phyloP scores from a whole-genome alignment of 2,797 vertebrate species.

The Protosalanx chinensis region DNA sequence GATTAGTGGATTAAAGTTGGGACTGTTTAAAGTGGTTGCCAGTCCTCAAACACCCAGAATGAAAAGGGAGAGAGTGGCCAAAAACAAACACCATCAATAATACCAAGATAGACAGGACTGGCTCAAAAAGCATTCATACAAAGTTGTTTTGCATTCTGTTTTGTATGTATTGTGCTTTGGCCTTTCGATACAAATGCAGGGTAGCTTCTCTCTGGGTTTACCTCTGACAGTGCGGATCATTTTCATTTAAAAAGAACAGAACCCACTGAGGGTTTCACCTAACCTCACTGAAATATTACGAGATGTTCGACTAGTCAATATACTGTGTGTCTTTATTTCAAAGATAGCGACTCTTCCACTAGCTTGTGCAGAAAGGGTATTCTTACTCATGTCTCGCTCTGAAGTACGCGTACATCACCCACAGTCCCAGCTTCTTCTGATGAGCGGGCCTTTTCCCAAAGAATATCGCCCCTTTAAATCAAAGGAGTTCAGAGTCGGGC shows the following conservation, averaged over 20 bases:
- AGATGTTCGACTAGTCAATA: slow-evolving; percentile 54
- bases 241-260: slow-evolving; percentile 46
- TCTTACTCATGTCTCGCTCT: slow-evolving; percentile 19
- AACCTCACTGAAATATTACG: slow-evolving; percentile 50
- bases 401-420: slow-evolving; percentile 34
- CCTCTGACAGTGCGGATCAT: slow-evolving; percentile 37
- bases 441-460: slow-evolving; percentile 39
- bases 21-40: slow-evolving; percentile 11
- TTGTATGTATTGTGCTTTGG: slow-evolving; percentile 75
- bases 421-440: slow-evolving; percentile 38
- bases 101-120: slow-evolving; percentile 28
- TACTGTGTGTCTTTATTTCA: slow-evolving; percentile 40
- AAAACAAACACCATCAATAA: slow-evolving; percentile 26
- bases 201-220: slow-evolving; percentile 55
- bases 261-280: slow-evolving; percentile 31
- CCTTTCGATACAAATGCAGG: slow-evolving; percentile 64
- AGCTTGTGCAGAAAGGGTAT: slow-evolving; percentile 47
- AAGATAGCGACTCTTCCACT: slow-evolving; percentile 47
- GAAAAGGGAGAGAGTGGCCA: slow-evolving; percentile 32
- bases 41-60: slow-evolving; percentile 18
- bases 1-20: neutral
- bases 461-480: slow-evolving; percentile 47
- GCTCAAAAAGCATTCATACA: slow-evolving; percentile 53
- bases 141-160: slow-evolving; percentile 56
- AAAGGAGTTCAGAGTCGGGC: slow-evolving; percentile 33